Base-by-base conservation (phyloP, 2,113 vertebrate genomes). In the Centropus unirufus region DNA sequence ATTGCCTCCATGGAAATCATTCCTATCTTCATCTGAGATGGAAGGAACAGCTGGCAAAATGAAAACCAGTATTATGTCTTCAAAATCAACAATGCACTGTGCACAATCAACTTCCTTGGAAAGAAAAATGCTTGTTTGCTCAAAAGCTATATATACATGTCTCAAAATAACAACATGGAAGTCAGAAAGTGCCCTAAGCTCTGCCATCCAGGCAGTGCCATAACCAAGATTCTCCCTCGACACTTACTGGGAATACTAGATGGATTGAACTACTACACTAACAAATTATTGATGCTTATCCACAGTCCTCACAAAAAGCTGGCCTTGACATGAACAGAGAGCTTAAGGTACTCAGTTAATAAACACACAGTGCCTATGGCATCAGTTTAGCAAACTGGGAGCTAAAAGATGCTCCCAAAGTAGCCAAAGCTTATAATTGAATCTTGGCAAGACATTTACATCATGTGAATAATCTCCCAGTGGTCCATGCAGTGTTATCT, bases 121-220 rank as follows among this genome's bases (percentile, higher is more conserved):
- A 96, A 91, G 44, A 93, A 92, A 91, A 89, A 47, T 67, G 34
- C 19, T 70, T 83, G 19, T 75, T 91, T 94, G 24, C 17, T 87
- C 34, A 92, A 92, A 96, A 75, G 22, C 24, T 89, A 84, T 82
- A 23, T 34, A 32, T 34, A 75, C n/a, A 39, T 61, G 73, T 26
- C 77, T 72, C 32, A 91, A 32, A 78, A 76, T 58, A 93, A 59
- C 57, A 94, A 55, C 39, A 55, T 26, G 12, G 24, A 87, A 82
- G 61, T 57, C 47, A 78, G 15, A 87, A 81, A 51, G 9, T 51
- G 34, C n/a, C 34, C 34, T 87, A 59, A 92, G 12, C 26, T 88
- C 49, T 94, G 59, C 21, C 30, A 83, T 8, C 10, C 83, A 74
- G 21, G 6, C 78, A 73, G 16, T 62, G 42, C 32, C 36, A 32